These are phyloP conservation scores for Drosophila navojoa DNA, from an alignment of 1,140 invertebrate genomes.

Conservation along the genomic window DNA sequence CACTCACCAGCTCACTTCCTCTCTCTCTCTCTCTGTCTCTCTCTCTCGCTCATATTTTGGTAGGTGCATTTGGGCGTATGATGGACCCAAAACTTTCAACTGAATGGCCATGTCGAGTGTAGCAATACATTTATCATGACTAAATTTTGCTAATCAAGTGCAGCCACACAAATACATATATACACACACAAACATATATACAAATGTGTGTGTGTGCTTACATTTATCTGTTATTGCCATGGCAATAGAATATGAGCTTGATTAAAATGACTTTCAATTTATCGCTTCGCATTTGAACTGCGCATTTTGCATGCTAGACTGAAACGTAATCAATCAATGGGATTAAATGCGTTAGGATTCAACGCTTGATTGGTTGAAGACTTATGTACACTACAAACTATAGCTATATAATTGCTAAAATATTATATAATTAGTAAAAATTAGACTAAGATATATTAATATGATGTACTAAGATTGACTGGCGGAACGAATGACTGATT, in stretches of 20 bases:
- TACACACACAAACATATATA: neutral
- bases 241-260: neutral
- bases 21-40: constrained; percentile 2
- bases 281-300: constrained; percentile 2
- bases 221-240: neutral
- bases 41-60: neutral
- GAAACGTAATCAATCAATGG: constrained; percentile 30
- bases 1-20: neutral
- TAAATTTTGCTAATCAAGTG: constrained; percentile 70
- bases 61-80: constrained; percentile 39
- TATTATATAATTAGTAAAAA: no score
- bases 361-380: neutral
- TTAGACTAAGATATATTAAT: no score
- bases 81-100: constrained; percentile 32
- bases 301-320: constrained; percentile 18
- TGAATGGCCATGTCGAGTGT: constrained; percentile 17
- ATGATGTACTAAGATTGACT: no score
- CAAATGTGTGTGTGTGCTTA: no score
- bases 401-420: no score
- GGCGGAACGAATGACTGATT: no score
- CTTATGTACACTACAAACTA: no score
- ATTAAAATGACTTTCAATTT: constrained; percentile 32
- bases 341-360: neutral
- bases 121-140: constrained; percentile 62
- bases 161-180: constrained; percentile 11